Percentiles rank a stretch among this genome's conserved stretches.
Evolutionary conservation across 2,888 invertebrate genomes (phyloP).

Genomic region (Phyto melanocephala): DNA sequence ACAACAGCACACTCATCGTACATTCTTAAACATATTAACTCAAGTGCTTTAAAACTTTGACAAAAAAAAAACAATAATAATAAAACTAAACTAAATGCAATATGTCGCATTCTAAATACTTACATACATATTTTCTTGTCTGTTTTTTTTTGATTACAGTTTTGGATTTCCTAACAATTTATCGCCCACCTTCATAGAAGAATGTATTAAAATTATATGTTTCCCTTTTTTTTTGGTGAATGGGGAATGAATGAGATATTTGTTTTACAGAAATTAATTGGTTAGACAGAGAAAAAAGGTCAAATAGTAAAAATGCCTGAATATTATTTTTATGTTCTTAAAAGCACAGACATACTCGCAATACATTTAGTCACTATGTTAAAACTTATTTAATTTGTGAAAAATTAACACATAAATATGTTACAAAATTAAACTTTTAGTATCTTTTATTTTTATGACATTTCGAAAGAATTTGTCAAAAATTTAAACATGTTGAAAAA

Average conservation of each 20-base stretch:
- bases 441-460: background rate
- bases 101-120: constrained; percentile 19
- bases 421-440: too few species aligned
- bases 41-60: constrained; percentile 42
- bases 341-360: background rate
- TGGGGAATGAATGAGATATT: background rate
- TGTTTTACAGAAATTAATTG: background rate
- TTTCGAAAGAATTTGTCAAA: constrained; percentile 16
- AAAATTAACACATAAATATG: background rate
- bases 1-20: background rate
- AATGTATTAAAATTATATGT: background rate
- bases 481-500: constrained; percentile 3
- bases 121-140: background rate
- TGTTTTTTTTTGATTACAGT: constrained; percentile 8
- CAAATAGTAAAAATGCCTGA: constrained; percentile 3
- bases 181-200: constrained; percentile 34
- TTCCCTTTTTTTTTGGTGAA: background rate
- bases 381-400: background rate
- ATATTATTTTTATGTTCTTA: background rate
- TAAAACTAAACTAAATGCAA: background rate
- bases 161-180: constrained; percentile 34
- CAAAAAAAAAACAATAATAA: background rate
- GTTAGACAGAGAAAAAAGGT: constrained; percentile 8
- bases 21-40: background rate
- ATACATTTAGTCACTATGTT: background rate